phyloP scores from a whole-genome alignment of 2,797 vertebrate genomes.

The Sebastolobus alascanus region DNA sequence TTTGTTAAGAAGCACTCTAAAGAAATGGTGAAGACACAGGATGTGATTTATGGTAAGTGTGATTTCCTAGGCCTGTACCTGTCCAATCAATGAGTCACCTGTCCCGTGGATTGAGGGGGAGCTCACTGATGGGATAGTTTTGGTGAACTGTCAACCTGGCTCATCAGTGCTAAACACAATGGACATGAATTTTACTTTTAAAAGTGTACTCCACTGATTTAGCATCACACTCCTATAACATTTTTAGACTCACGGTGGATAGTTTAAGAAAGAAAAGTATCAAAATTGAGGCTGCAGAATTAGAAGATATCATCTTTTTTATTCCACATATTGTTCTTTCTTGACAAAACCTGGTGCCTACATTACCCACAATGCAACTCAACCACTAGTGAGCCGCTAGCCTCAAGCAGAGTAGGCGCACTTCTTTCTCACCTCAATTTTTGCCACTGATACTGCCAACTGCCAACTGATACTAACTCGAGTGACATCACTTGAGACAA shows the following conservation, averaged over 20 bases:
- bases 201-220: background rate
- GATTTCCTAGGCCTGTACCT: background rate
- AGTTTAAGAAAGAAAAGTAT: too few species aligned
- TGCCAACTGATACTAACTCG: too few species aligned
- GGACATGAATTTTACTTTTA: background rate
- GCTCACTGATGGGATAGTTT: background rate
- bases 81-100: background rate
- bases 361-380: background rate
- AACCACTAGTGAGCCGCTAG: background rate
- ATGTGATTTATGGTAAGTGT: conserved; percentile 94
- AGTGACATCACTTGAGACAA: background rate
- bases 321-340: background rate
- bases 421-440: too few species aligned
- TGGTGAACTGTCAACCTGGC: background rate
- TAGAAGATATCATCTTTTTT: background rate
- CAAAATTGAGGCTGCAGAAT: too few species aligned
- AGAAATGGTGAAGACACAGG: conserved; percentile 92
- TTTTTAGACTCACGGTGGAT: background rate
- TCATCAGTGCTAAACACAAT: background rate
- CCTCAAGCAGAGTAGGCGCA: too few species aligned
- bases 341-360: background rate
- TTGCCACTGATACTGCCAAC: too few species aligned
- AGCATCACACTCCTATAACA: background rate
- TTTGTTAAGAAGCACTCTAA: conserved; percentile 89
- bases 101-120: background rate